Evolutionary conservation across 2,888 invertebrate genomes (phyloP).

Genomic region (Neoitamus cyanurus): DNA sequence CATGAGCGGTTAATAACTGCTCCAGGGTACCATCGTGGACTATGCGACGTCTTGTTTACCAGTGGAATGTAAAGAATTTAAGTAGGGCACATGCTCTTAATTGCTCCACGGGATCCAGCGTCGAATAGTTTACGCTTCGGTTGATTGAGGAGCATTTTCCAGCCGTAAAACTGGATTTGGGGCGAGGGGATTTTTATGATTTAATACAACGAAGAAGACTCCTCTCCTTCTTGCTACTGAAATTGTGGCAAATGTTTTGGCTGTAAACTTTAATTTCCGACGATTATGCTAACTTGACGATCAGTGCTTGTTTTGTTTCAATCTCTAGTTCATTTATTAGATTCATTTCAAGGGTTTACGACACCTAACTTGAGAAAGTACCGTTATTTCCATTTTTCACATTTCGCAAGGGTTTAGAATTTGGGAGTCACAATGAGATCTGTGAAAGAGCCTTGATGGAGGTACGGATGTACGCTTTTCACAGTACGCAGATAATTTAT

Average conservation of each 20-base stretch:
- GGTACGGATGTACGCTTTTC: no score
- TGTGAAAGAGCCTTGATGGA: no score
- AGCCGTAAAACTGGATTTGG: neutral
- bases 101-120: neutral
- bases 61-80: neutral
- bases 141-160: neutral
- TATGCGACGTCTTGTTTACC: neutral
- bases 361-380: neutral
- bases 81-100: constrained; percentile 17
- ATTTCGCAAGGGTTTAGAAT: no score
- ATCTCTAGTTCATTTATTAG: neutral
- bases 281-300: neutral
- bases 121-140: neutral
- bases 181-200: neutral
- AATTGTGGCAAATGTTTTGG: neutral
- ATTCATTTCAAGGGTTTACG: neutral
- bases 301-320: neutral
- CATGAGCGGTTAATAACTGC: constrained; percentile 30
- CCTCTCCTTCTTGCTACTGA: neutral
- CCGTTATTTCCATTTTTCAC: neutral
- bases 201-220: neutral
- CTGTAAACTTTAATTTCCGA: neutral
- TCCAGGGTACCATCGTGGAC: neutral
- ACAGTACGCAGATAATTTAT: no score
- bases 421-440: no score